These are phyloP conservation scores for Lasius platythorax DNA, from an alignment of 2,888 invertebrate genomes.

Conservation along the genomic window DNA sequence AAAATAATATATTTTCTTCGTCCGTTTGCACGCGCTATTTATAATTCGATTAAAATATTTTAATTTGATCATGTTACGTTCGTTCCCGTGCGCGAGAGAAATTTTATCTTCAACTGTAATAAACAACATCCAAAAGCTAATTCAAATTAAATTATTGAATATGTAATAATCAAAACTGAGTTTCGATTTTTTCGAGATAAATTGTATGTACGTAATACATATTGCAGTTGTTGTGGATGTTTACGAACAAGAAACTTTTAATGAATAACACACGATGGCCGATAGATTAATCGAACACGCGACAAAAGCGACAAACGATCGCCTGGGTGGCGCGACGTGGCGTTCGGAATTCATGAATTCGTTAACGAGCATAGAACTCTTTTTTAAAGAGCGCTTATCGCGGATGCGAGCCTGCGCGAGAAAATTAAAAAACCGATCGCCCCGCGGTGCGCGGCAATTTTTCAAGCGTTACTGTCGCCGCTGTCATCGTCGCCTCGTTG, in stretches of 20 bases:
- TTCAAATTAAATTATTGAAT: conserved; percentile 13
- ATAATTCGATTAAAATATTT: background rate
- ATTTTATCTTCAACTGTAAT: background rate
- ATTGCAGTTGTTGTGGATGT: conserved; percentile 20
- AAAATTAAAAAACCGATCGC: conserved; percentile 56
- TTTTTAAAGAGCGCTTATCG: conserved; percentile 52
- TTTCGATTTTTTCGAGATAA: background rate
- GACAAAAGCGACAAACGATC: conserved; percentile 52
- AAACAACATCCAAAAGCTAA: background rate
- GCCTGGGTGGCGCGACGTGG: conserved; percentile 26
- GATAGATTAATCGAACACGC: conserved; percentile 53
- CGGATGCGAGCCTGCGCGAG: conserved; percentile 47
- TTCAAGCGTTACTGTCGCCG: conserved; percentile 51
- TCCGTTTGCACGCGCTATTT: background rate
- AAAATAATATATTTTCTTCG: background rate
- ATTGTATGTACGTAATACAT: background rate
- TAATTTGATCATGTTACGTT: background rate
- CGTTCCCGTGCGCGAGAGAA: background rate
- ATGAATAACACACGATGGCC: conserved; percentile 40
- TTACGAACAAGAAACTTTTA: conserved; percentile 53
- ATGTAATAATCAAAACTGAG: background rate
- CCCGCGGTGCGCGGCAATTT: conserved; percentile 48
- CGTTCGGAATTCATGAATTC: conserved; percentile 53
- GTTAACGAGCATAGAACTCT: conserved; percentile 50
- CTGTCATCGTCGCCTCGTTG: conserved; percentile 50